Base-by-base conservation (phyloP, 1,140 invertebrate species). In the Spodoptera frugiperda region DNA sequence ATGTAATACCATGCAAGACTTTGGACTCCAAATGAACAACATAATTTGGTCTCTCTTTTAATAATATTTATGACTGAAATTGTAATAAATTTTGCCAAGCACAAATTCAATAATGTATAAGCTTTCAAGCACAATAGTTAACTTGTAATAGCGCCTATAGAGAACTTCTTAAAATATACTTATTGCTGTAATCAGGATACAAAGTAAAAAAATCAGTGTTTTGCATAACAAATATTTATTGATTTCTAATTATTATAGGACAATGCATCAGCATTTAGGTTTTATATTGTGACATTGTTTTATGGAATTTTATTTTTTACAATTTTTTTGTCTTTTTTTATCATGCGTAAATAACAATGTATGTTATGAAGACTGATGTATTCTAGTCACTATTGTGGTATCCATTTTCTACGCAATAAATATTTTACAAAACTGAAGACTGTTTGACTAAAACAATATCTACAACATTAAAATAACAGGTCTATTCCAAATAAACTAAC, bases 341-440 rank as follows among this genome's bases (percentile, higher is more conserved):
- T 39, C 33, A 81, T 77, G 78, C 82, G 86, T 89, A 91, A 90
- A 88, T 87, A 91, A 87, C 87, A 86, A 88, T 90, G 83, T 87
- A 84, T 86, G 84, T 86, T 85, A 85, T 88, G 79, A 93, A 94
- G 92, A 94, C 92, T 94, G 92, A 94, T 94, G 90, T 94, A 93
- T 89, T 91, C 92, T 94, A 92, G 92, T 94, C 92, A 94, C 91
- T 93, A 91, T 93, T 93, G 89, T 93, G 92, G 82, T 80, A 84
- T 87, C 85, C 88, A 89, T 91, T 92, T 93, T 93, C 84, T 91
- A 93, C 81, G 76, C 84, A 91, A 91, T 90, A 92, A 61, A 85
- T 89, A 88, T 92, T 91, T 91, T 91, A 90, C 82, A 92, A 91
- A 89, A 88, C 68, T 67, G 61, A 78, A 79, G 14, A 68, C 83